Evolutionary conservation across 1,140 invertebrate genomes (phyloP), one percentile per base, ranked within the genome.

Genomic region (Brachionus sp.): DNA sequence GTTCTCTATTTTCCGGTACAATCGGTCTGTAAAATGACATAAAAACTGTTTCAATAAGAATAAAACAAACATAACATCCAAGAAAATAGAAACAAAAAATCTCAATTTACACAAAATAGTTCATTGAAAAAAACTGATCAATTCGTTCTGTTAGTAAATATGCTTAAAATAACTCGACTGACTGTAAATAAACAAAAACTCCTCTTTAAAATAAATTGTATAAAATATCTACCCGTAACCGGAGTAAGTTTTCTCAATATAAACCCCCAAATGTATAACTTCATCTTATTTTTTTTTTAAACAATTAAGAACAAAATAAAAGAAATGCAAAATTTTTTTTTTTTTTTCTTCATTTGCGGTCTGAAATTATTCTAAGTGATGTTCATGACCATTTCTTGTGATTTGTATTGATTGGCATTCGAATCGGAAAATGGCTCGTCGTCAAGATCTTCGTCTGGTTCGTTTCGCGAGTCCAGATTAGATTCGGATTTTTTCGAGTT

Each of bases 271-370:
- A 29, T 66, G 12, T 53, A 23, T 66, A 66, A 66, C 62, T 66
- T 66, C 62, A 33, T 66, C 33, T 66, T 16, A 33, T n/a, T n/a
- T n/a, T n/a, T n/a, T 66, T 66, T 10, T 33, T 33, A 66, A 66
- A 66, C 23, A 66, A 66, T 33, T 33, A 29, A 66, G 23, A 66
- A 66, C 33, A 66, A 66, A 66, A 66, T 33, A n/a, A 39, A 16
- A 70, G 66, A 70, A 70, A 70, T 70, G 66, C 66, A 70, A 70
- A 33, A 70, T 42, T 70, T 70, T 29, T 37, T 70, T 70, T 37
- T 37, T 13, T 37, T 37, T 70, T 70, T 37, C 35, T 70, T 37
- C 6, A 33, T 33, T 66, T 66, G 23, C 29, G 23, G 33, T 66
- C 35, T n/a, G n/a, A 16, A 39, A n/a, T 35, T 13, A 9, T 35